A percentile compares a stretch with the other conserved stretches of the same genome.
These are phyloP conservation scores for Nephrotoma flavescens DNA, from an alignment of 2,888 invertebrate species.

Conservation along the genomic window DNA sequence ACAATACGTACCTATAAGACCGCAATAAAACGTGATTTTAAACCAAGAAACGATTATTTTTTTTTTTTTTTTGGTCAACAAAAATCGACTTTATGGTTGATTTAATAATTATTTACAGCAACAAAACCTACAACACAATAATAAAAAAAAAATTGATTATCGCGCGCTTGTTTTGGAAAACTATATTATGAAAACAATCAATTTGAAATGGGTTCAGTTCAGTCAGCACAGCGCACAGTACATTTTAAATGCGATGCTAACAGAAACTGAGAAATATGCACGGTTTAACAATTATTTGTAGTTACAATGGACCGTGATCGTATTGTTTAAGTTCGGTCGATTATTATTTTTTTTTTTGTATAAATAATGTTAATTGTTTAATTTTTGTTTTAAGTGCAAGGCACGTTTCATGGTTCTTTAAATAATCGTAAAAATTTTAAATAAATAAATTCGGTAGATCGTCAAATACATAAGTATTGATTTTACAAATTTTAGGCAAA, in stretches of 20 bases:
- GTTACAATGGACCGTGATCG: background rate
- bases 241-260: background rate
- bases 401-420: background rate
- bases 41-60: background rate
- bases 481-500: too few species aligned
- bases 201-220: background rate
- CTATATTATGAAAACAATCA: background rate
- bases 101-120: background rate
- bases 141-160: background rate
- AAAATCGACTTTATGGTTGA: background rate
- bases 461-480: too few species aligned
- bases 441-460: too few species aligned
- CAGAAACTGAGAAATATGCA: background rate
- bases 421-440: background rate
- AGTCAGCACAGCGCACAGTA: background rate
- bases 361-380: background rate
- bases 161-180: background rate
- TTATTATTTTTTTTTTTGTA: background rate
- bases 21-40: background rate
- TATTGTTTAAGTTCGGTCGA: background rate
- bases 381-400: background rate
- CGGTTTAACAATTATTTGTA: background rate
- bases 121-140: background rate
- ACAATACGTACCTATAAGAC: background rate
- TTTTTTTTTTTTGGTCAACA: background rate